Evolutionary conservation across 2,113 vertebrate species (phyloP).

Genomic region (Tragelaphus strepsiceros): DNA sequence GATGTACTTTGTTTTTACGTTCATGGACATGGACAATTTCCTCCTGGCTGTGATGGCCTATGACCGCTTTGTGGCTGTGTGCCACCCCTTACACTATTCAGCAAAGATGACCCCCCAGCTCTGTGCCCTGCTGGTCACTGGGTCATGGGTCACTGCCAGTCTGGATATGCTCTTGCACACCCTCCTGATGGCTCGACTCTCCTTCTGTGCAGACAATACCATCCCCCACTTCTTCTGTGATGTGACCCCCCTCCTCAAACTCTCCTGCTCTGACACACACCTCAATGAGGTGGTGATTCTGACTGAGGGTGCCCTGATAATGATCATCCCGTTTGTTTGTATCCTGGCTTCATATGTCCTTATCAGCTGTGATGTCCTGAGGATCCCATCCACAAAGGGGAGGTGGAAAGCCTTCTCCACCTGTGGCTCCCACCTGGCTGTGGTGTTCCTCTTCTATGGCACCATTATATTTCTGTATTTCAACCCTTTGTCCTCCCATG

Average conservation of each 20-base stretch:
- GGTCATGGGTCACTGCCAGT: constrained; percentile 25
- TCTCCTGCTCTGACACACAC: constrained; percentile 53
- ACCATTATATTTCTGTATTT: constrained; percentile 60
- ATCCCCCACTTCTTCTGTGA: constrained; percentile 76
- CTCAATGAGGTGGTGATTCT: constrained; percentile 44
- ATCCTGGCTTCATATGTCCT: constrained; percentile 37
- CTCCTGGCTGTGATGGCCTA: constrained; percentile 75
- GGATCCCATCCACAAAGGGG: not conserved
- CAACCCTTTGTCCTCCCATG: constrained; percentile 55
- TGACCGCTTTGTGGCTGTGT: constrained; percentile 57
- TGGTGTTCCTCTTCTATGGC: constrained; percentile 65
- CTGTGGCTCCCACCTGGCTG: constrained; percentile 56
- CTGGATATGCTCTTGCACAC: constrained; percentile 58
- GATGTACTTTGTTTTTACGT: constrained; percentile 58
- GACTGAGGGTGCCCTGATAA: not conserved
- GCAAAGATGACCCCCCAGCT: not conserved
- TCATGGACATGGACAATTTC: constrained; percentile 66
- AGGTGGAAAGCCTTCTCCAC: constrained; percentile 70
- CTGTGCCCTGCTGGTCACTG: constrained; percentile 38
- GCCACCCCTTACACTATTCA: constrained; percentile 62
- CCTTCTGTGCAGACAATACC: constrained; percentile 51
- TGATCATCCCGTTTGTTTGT: not conserved
- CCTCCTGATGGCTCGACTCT: constrained; percentile 53
- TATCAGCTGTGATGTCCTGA: constrained; percentile 46
- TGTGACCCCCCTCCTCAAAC: constrained; percentile 42